Base-by-base conservation (phyloP, 2,797 vertebrate genomes). In the Urophycis tenuis region DNA sequence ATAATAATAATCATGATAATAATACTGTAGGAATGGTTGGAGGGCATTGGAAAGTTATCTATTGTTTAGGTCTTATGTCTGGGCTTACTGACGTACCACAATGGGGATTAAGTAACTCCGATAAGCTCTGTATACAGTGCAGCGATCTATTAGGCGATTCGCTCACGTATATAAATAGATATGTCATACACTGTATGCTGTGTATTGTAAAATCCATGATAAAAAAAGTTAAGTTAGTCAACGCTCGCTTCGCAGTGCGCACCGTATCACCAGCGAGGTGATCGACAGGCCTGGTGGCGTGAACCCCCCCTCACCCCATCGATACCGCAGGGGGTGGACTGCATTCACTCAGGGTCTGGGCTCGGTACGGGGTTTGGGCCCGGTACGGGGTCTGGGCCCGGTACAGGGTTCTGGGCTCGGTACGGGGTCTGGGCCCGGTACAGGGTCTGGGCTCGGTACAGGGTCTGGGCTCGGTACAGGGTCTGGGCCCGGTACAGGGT, bases 21-120 rank as follows among this genome's bases (percentile, higher is more conserved):
- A 67, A 29, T 67, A 67, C 9, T 67, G 11, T 67, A n/a, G 6
- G 49, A 22, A 25, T 60, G 53, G 12, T 60, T 25, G 60, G 60
- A 67, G 60, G 60, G 29, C 53, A 60, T 60, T 60, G 53, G 53
- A 60, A 60, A 60, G 53, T 60, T 60, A 60, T 60, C 53, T 60
- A 53, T 53, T 53, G 45, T 53, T 53, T 7, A 64, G 5, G 9
- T 64, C 53, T 64, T 29, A 64, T 25, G n/a, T 64, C 7, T 64
- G 53, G 53, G 9, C n/a, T 64, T 64, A 67, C n/a, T 9, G 60
- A 67, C 60, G 60, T 67, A 67, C 29, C 9, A 67, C 60, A 29
- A 64, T 25, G n/a, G 53, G 60, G 60, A 67, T 67, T 29, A 67
- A 67, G 3, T 67, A 67, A 67, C 25, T 29, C 12, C n/a, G 10